Conservation (phyloP, 2,797 vertebrate genomes). For the Pseudochirops corinnae region DNA sequence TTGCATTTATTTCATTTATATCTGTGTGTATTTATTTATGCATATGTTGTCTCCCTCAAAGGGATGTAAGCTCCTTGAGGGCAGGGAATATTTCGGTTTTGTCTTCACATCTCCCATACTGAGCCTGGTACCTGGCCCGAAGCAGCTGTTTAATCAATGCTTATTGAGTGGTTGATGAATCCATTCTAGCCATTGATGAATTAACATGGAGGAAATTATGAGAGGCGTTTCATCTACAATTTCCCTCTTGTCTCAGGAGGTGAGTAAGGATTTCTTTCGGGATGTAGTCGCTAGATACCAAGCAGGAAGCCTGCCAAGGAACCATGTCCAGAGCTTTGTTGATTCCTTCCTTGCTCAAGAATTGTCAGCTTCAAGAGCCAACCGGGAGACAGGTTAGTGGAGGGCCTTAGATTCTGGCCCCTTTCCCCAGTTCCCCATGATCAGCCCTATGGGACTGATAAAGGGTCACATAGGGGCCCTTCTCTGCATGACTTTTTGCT, state of each 20-base stretch:
- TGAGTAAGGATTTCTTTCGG: conserved; percentile 70
- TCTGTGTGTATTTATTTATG: neutral
- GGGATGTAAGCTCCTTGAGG: neutral
- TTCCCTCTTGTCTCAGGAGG: conserved; percentile 68
- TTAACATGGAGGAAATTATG: neutral
- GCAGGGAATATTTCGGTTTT: neutral
- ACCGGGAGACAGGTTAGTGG: conserved; percentile 72
- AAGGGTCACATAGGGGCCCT: neutral
- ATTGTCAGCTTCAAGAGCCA: neutral
- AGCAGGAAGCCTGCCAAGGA: conserved; percentile 53
- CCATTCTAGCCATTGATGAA: neutral
- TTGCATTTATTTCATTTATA: neutral
- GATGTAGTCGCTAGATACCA: neutral
- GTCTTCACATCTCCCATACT: neutral
- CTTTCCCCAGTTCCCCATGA: neutral
- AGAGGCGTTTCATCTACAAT: neutral
- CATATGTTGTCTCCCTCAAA: neutral
- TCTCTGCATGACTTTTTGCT: neutral
- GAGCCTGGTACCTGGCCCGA: neutral
- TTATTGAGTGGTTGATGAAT: neutral
- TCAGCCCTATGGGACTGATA: neutral
- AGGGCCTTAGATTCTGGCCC: neutral
- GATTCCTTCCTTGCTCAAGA: conserved; percentile 45
- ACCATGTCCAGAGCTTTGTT: conserved; percentile 60
- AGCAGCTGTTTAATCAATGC: neutral